phyloP scores from a whole-genome alignment of 2,797 vertebrate genomes.

The Neosilurus mollespiculum region DNA sequence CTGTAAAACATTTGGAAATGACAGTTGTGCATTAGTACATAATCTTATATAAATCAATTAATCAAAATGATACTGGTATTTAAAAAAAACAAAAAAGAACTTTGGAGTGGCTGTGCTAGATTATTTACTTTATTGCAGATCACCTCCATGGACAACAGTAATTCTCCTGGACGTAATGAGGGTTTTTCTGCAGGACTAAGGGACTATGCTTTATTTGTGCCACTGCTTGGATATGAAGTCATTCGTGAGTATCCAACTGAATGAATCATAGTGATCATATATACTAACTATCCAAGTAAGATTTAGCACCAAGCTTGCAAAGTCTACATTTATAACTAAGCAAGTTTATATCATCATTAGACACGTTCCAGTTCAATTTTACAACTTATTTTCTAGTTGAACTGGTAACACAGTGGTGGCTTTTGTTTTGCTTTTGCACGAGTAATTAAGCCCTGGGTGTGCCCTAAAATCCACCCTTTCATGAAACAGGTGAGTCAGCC shows the following conservation, averaged over 20 bases:
- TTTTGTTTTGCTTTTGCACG: neutral
- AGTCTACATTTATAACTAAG: neutral
- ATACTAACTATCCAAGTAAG: neutral
- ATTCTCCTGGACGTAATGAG: conserved; percentile 88
- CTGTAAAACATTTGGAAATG: neutral
- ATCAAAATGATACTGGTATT: neutral
- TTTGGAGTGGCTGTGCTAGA: no score
- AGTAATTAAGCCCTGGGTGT: neutral
- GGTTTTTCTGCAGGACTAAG: conserved; percentile 87
- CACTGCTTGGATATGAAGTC: conserved; percentile 91
- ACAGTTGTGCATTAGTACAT: no score
- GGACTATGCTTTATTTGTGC: conserved; percentile 96
- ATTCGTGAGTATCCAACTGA: conserved; percentile 71
- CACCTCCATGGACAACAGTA: conserved; percentile 93
- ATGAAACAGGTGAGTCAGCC: neutral
- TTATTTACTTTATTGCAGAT: conserved; percentile 54
- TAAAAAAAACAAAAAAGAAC: no score
- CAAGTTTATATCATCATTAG: neutral
- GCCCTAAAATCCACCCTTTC: neutral
- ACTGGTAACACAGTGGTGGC: neutral
- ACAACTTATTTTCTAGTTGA: neutral
- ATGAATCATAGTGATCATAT: neutral
- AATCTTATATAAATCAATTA: neutral
- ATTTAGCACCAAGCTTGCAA: neutral
- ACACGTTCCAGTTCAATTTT: neutral